Conservation (phyloP, 2,888 invertebrate species). For the Torymus aiolomorphi region DNA sequence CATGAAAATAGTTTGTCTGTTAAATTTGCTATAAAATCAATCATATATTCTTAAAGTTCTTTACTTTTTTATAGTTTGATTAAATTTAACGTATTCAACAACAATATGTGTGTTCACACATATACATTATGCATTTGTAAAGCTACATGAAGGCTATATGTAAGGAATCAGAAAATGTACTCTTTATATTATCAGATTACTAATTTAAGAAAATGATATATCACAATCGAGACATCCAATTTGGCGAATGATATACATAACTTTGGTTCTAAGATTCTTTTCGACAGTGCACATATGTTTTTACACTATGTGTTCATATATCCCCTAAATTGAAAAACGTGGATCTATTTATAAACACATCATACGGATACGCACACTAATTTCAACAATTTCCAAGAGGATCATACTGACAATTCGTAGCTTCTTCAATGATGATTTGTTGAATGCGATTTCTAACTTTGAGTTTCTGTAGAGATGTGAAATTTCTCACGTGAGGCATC, state of each 20-base stretch:
- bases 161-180: too few species aligned
- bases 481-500: conserved; percentile 54
- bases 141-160: conserved; percentile 1
- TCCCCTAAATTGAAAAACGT: too few species aligned
- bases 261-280: conserved; percentile 18
- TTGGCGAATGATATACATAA: background rate
- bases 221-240: conserved; percentile 5
- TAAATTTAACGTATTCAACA: too few species aligned
- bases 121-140: background rate
- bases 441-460: conserved; percentile 56
- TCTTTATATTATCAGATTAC: background rate
- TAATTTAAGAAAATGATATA: background rate
- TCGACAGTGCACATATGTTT: background rate
- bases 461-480: conserved; percentile 54
- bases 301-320: background rate
- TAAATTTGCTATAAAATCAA: too few species aligned
- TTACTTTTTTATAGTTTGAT: too few species aligned
- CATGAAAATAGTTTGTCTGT: conserved; percentile 19
- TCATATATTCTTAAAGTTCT: too few species aligned
- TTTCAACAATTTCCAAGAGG: conserved; percentile 54
- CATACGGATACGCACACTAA: background rate
- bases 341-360: too few species aligned
- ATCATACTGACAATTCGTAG: conserved; percentile 50
- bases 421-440: conserved; percentile 57
- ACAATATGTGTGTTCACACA: background rate